Base-by-base conservation (phyloP, 1,140 invertebrate genomes). In the Diachasmimorpha longicaudata region DNA sequence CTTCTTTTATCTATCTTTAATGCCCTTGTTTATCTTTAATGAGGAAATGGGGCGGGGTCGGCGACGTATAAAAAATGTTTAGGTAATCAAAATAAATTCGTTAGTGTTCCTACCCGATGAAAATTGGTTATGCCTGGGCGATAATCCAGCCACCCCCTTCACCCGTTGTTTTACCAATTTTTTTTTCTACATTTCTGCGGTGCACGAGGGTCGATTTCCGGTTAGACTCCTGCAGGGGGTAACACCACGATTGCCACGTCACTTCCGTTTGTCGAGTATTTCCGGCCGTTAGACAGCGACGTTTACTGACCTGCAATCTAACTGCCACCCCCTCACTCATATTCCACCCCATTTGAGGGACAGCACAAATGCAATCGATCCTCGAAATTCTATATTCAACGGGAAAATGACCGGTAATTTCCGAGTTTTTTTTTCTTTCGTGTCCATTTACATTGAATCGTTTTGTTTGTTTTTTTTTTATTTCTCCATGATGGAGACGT, bases 81-180 rank as follows among this genome's bases (percentile, higher is more conserved):
- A 16, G n/a, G 16, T 52, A 52, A 52, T 52, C 48, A 52, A 46
- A 52, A 71, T 44, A 31, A 31, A 44, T 71, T 80, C 80, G 79
- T 79, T 81, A 79, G 80, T 80, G 80, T 77, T 67, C 74, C 79
- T 79, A 81, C 80, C 79, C 79, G 58, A 46, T 81, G 66, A 82
- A n/a, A 83, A 81, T 82, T 83, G 75, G 77, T 77, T 42, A 71
- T 48, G 69, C 69, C 42, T 48, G 42, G 69, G 25, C 21, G 69
- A 42, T 21, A 9, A 42, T 5, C 10, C 23, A 63, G 19, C 21
- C 58, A 63, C 58, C 21, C 52, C 52, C n/a, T 58, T 11, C 11
- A n/a, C 48, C 16, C 19, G 58, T 63, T 63, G 10, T 63, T 63
- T 63, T 63, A 25, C 2, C 58, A 63, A 63, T 63, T 46, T 73